phyloP scores from a whole-genome alignment of 2,797 vertebrate genomes.

The Pangasius krempfi region DNA sequence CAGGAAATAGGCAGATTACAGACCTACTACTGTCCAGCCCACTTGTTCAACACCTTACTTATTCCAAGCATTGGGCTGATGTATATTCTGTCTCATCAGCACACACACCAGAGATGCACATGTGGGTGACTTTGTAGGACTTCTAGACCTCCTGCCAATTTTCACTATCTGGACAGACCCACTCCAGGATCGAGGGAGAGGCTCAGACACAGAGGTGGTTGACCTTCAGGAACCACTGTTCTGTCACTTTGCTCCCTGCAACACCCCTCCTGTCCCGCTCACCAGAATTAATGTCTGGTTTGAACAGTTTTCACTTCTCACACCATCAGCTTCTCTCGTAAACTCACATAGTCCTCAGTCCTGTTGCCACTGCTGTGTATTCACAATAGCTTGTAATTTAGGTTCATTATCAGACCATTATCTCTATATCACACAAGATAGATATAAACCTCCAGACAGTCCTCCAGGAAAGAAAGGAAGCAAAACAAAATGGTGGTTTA shows the following conservation, averaged over 20 bases:
- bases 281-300: not conserved
- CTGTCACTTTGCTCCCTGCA: not conserved
- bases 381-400: not conserved
- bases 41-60: not conserved
- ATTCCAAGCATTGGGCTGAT: not conserved
- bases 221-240: not conserved
- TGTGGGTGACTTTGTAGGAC: not conserved
- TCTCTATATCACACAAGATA: not conserved
- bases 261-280: not conserved
- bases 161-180: not conserved
- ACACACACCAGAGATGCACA: not conserved
- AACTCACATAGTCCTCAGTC: not conserved
- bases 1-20: too few species aligned
- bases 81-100: not conserved
- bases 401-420: conserved; percentile 14
- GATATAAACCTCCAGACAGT: conserved; percentile 17
- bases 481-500: conserved; percentile 18
- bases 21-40: too few species aligned
- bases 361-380: not conserved
- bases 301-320: not conserved
- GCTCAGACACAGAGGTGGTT: not conserved
- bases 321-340: not conserved
- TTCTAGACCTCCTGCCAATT: not conserved
- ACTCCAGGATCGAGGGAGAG: not conserved
- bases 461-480: conserved; percentile 1